Evolutionary conservation across 2,797 vertebrate species (phyloP), one percentile per base, ranked within the genome.

Genomic region (Intellagama lesueurii): DNA sequence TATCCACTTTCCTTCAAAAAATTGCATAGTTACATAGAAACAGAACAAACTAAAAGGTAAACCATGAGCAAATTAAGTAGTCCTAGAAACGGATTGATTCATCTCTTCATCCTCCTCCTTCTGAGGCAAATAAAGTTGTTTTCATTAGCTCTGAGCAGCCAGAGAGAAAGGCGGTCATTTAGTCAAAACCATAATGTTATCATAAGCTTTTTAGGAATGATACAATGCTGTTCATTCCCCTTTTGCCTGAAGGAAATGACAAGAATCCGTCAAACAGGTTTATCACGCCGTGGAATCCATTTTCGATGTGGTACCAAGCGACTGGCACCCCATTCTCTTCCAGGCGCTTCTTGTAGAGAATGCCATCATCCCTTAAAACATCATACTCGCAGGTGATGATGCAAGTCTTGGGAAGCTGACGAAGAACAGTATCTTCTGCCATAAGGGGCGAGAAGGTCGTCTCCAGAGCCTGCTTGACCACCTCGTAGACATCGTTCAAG

Each of bases 361-460:
- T 93, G 1, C 97, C 97, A 26, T 98, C 96, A 30, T 98, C 98
- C 84, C 96, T 96, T 80, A 98, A 81, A 35, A 97, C 80, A 0
- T 98, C 98, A 9, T 96, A 97, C 92, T 98, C 97, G 32, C 98
- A 98, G 91, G 97, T 98, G 87, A 98, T 90, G 1, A 98, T 90
- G 91, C 97, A 98, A 2, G 97, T 90, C 52, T 94, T 96, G 0
- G 97, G 97, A 7, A 94, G 93, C 64, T 85, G 96, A 17, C 93
- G 35, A 56, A 98, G 32, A 12, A 97, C 68, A 0, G 87, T 91
- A 0, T 98, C 96, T 0, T 97, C 96, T 0, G 95, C 96, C 30
- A 98, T 81, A 79, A 98, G 91, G 9, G 97, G 98, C 1, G 97
- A 97, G 69, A 97, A 93, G 26, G 88, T 94, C 0, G 92, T 64